Base-by-base conservation (phyloP, 2,888 invertebrate species). In the Polydesmus complanatus region DNA sequence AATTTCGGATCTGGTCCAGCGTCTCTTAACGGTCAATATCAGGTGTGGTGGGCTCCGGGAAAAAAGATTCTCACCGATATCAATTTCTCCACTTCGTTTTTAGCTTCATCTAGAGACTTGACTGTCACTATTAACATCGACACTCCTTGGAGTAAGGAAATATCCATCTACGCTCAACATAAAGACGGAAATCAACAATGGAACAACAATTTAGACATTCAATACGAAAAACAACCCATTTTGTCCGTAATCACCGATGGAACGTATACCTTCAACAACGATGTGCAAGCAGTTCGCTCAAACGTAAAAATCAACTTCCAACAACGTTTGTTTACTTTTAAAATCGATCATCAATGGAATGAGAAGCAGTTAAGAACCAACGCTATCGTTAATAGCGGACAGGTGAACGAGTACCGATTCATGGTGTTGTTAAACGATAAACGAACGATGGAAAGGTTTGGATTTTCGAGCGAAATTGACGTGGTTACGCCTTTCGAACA, bases 11-110 rank as follows among this genome's bases (percentile, higher is more conserved):
- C 25, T 22, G 27, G 23, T 19, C 52, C 60, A 3, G 14, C 25
- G 21, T 21, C 22, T 21, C 55, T 55, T 49, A 2, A 26, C 8
- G 54, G 60, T 23, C 47, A 54, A 11, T 64, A 61, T 11, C 60
- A 63, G 14, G 25, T 67, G 47, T 58, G 66, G 56, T 68, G 68
- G 68, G 62, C 54, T 2, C 60, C 56, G 3, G 61, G 61, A 23
- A 56, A 66, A 47, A 62, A 62, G 47, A 61, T 67, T 8, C 49
- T 58, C 5, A 51, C 63, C 11, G 57, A 54, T 8, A 50, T 64
- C 19, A 63, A 65, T 25, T 58, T 61, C 19, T n/a, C 27, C 1
- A 22, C 49, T 21, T 52, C 25, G n/a, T 26, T 27, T 19, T 22
- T 51, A 27, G 57, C 18, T 14, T 27, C 49, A n/a, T 52, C 54